Conservation (phyloP, 2,888 invertebrate genomes). For the Drosophila rubida region DNA sequence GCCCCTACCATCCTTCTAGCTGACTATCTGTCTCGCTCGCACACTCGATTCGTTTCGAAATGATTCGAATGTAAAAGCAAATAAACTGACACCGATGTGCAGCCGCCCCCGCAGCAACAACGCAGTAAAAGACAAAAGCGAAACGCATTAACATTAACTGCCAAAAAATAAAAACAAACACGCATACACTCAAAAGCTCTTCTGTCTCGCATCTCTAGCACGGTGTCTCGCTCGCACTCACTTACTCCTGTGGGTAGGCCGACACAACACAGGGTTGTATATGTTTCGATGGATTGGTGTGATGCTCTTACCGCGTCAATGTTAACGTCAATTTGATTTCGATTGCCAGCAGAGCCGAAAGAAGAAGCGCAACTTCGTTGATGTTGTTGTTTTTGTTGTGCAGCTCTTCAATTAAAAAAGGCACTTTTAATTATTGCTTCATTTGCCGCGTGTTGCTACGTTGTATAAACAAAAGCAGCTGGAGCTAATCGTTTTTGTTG, state of each 20-base stretch:
- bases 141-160: slow-evolving; percentile 75
- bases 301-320: slow-evolving; percentile 69
- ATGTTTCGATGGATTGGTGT: slow-evolving; percentile 12
- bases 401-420: slow-evolving; percentile 71
- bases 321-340: slow-evolving; percentile 74
- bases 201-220: not conserved
- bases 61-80: slow-evolving; percentile 60
- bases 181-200: slow-evolving; percentile 30
- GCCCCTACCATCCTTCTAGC: not conserved
- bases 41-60: slow-evolving; percentile 3
- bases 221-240: not conserved
- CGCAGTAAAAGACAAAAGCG: slow-evolving; percentile 56
- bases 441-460: slow-evolving; percentile 43
- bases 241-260: slow-evolving; percentile 30
- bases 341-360: slow-evolving; percentile 48
- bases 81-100: slow-evolving; percentile 53
- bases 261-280: slow-evolving; percentile 44
- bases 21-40: not conserved
- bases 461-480: slow-evolving; percentile 59
- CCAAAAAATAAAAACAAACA: slow-evolving; percentile 71
- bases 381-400: slow-evolving; percentile 37
- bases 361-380: slow-evolving; percentile 24
- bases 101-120: slow-evolving; percentile 28
- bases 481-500: slow-evolving; percentile 47
- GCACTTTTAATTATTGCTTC: slow-evolving; percentile 78